Base-by-base conservation (phyloP, 2,888 invertebrate genomes). In the Megalurothrips usitatus region DNA sequence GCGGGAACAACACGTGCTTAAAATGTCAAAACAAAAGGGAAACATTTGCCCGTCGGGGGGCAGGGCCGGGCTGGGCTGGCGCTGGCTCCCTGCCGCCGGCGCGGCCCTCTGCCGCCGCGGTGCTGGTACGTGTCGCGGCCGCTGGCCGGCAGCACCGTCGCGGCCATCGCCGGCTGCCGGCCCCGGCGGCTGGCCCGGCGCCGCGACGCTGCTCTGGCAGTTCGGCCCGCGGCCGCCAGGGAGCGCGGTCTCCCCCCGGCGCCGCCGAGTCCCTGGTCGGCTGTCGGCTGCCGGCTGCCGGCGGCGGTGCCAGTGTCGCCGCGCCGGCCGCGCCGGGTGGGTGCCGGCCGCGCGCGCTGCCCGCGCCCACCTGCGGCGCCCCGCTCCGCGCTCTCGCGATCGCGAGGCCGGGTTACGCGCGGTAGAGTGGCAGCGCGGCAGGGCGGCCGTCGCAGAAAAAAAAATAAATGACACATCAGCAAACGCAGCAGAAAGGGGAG, bases 121-220 rank as follows among this genome's bases (percentile, higher is more conserved):
- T 23, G 48, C 1, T 26, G 9, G 68, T 75, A 75, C 68, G 68
- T 75, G 68, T 75, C 68, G 68, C 68, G 68, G 68, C 68, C 68
- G 68, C 68, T 23, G 68, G 26, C 68, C 68, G 68, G 85, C 85
- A 85, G 85, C 85, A 83, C 83, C 68, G 68, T 75, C 68, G 68
- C 68, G 19, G 58, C 58, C 14, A 19, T 17, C 19, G 58, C 19
- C 19, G 12, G 52, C 52, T 6, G 58, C 11, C 19, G 58, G 52
- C 34, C 34, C 34, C 34, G 34, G 34, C 34, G 34, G 52, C 58
- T 43, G 19, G 14, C 58, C 58, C 19, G 58, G 68, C 68, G 68
- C 23, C 68, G 68, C 68, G 68, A 68, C 68, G 68, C 68, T 68
- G 68, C 52, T 14, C 10, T 52, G 14, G 68, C 26, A 26, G 68